Evolutionary conservation across 92 coral and sea anemone genomes (phyloP).

Genomic region (Parazoanthus darwini): DNA sequence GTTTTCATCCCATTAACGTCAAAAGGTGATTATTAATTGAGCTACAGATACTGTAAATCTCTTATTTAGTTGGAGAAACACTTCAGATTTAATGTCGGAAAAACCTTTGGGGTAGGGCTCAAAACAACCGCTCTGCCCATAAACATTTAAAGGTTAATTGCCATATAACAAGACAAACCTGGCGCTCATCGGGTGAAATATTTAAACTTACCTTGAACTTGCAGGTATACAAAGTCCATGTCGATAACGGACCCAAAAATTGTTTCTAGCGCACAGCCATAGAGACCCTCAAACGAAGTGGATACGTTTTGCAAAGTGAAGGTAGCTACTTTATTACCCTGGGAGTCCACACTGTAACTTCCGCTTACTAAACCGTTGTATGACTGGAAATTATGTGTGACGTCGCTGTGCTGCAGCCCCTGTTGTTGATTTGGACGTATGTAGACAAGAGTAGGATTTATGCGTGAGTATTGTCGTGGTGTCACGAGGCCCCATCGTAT

Average conservation of each 20-base stretch:
- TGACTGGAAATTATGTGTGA: neutral
- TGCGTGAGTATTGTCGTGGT: too few relatives aligned
- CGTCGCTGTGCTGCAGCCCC: neutral
- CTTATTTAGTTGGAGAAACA: too few relatives aligned
- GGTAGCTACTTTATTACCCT: neutral
- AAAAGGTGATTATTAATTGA: too few relatives aligned
- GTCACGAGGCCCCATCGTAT: slow-evolving; percentile 14
- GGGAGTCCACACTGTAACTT: neutral
- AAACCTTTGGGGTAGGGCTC: too few relatives aligned
- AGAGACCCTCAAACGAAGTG: slow-evolving; percentile 17
- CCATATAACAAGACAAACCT: neutral
- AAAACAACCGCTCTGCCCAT: too few relatives aligned
- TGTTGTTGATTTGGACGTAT: neutral
- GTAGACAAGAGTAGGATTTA: neutral
- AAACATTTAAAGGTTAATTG: too few relatives aligned
- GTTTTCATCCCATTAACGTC: too few relatives aligned
- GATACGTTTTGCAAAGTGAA: neutral
- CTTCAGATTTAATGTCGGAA: too few relatives aligned
- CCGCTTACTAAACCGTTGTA: neutral
- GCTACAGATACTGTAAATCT: too few relatives aligned
- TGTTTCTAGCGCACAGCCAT: slow-evolving; percentile 3
- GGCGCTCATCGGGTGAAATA: neutral
- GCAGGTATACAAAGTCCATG: slow-evolving; percentile 10
- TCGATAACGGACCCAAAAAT: neutral
- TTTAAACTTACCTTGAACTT: slow-evolving; percentile 21